Base-by-base conservation (phyloP, 2,888 invertebrate genomes). In the Elysia crispata region DNA sequence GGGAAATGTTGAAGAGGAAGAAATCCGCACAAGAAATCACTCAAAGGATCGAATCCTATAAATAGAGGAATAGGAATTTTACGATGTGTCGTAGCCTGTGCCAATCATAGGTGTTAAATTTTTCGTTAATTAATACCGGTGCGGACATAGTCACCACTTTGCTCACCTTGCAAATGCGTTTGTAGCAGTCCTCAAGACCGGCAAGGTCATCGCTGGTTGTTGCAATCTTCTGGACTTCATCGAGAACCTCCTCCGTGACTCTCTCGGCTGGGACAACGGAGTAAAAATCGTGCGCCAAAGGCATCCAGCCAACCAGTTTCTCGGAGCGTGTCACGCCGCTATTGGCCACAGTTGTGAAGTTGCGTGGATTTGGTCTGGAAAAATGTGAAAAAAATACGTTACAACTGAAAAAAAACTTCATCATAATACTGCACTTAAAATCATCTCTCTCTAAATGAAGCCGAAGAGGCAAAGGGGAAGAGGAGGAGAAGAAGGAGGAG, bases 321-420 rank as follows among this genome's bases (percentile, higher is more conserved):
- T 89, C 89, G 1, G 88, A 88, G 54, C 88, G 82, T 1, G 89
- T 89, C 25, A 89, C 86, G 20, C 89, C 89, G 83, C 87, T 88
- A 83, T 89, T 89, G n/a, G 85, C 82, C 28, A 89, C 87, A 0
- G 86, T 84, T 15, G 89, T 89, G 83, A 86, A 89, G 69, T 87
- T 85, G n/a, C 89, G 82, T 8, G 88, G 85, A 74, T 89, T 89
- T 66, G 86, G 86, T 72, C 89, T 89, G 83, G 23, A 76, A 82
- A 72, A n/a, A n/a, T 15, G 13, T 15, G 54, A 20, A 54, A 54
- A 54, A 54, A 20, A 54, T 13, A 15, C 20, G n/a, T n/a, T n/a
- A n/a, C n/a, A n/a, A n/a, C n/a, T n/a, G n/a, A n/a, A n/a, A n/a
- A n/a, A n/a, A n/a, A n/a, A n/a, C n/a, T n/a, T n/a, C n/a, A n/a